phyloP scores from a whole-genome alignment of 53 echinoderm and acorn worm species.

The Antedon mediterranea region DNA sequence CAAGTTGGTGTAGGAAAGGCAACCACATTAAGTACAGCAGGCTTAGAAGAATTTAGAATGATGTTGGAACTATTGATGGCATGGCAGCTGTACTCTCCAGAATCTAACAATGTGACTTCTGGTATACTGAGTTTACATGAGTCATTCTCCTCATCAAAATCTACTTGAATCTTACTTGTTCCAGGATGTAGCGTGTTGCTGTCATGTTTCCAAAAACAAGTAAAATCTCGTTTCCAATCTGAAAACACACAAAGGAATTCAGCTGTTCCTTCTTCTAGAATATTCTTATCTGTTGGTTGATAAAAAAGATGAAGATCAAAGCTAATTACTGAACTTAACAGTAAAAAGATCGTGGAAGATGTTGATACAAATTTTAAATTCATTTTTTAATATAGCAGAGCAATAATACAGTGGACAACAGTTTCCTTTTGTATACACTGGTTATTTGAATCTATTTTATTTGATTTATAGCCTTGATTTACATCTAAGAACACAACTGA shows the following conservation, averaged over 20 bases:
- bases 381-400: no score
- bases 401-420: no score
- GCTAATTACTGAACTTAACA: neutral
- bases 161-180: neutral
- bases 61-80: neutral
- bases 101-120: neutral
- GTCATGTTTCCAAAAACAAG: neutral
- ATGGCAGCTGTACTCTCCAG: neutral
- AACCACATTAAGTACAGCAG: neutral
- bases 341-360: neutral
- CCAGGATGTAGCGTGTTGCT: neutral
- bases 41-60: neutral
- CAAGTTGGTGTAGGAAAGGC: neutral
- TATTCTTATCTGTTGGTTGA: neutral
- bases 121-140: neutral
- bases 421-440: no score
- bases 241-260: neutral
- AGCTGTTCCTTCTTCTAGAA: neutral
- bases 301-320: neutral
- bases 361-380: no score
- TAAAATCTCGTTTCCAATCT: neutral
- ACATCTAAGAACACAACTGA: no score
- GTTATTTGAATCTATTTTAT: no score
- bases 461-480: no score
- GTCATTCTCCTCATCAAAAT: neutral